Evolutionary conservation across 2,113 vertebrate species (phyloP), one percentile per base, ranked within the genome.

Genomic region (Equus quagga): DNA sequence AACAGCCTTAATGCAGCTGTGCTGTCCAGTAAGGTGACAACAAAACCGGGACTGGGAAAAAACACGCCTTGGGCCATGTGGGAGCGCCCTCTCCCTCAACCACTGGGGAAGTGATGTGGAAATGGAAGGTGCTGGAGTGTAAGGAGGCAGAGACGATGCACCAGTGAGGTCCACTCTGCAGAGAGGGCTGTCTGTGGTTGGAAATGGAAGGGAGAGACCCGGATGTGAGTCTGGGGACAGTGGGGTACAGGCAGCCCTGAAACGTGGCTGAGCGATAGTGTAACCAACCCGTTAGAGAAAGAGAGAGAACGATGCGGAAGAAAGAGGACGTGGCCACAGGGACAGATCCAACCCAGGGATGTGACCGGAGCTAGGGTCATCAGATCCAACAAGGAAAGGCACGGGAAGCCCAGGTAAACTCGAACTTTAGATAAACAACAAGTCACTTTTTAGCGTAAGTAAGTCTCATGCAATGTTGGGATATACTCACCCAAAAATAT

Each of bases 1-100:
- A 8, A 28, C 41, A 21, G 19, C 4, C 0, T 1, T 3, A 3
- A 13, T 0, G 1, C 8, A 4, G n/a, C 26, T 1, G 12, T 24
- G 14, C 21, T 5, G 21, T 5, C 13, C 19, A 1, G 21, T 33
- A 11, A 17, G 5, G 60, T 24, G 49, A 56, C 18, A 3, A 17
- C 46, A 14, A 13, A 58, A 15, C n/a, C n/a, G 15, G 18, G 82
- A 10, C 49, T 1, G 0, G 1, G 36, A 41, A 41, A 41, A 41
- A 41, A 41, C 36, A 41, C 17, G 76, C 36, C 12, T 31, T 10
- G 5, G 91, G 15, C 33, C 23, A 8, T 23, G 11, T 1, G 6
- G 9, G 60, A 12, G 15, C 62, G 4, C 36, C 0, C 64, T 31
- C 13, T 18, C 60, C 21, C 21, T 26, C 18, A 33, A 17, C 7